A percentile compares a stretch with the other conserved stretches of the same genome.
Evolutionary conservation across 2,888 invertebrate species (phyloP).

Genomic region (Xylota sylvarum): DNA sequence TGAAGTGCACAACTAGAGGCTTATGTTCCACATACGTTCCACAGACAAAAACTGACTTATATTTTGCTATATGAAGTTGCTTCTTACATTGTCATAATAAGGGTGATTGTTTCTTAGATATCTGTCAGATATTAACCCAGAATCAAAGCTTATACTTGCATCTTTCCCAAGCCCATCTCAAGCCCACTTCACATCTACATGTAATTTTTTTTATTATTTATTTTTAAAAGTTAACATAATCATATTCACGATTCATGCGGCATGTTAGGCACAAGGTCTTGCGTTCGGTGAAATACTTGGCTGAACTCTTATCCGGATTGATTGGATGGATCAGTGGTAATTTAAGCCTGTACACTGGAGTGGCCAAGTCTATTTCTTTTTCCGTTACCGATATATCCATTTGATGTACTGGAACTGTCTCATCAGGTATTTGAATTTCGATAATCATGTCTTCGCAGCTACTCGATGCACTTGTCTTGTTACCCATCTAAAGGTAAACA

Average conservation of each 20-base stretch:
- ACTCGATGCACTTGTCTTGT: constrained; percentile 91
- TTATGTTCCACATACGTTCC: no score
- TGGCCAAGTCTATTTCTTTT: constrained; percentile 87
- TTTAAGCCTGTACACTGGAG: constrained; percentile 89
- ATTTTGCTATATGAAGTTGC: no score
- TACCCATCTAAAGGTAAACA: constrained; percentile 88
- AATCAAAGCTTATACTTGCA: no score
- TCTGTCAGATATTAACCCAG: no score
- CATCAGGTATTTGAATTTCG: constrained; percentile 90
- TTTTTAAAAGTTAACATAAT: constrained; percentile 93
- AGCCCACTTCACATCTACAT: no score
- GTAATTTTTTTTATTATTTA: background rate
- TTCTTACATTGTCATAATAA: no score
- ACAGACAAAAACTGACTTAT: no score
- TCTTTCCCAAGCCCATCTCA: no score
- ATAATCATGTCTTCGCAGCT: constrained; percentile 96
- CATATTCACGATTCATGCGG: constrained; percentile 91
- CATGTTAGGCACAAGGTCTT: constrained; percentile 90
- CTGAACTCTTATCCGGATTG: constrained; percentile 92
- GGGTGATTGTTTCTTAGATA: no score
- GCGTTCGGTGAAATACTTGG: constrained; percentile 90
- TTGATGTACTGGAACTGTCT: constrained; percentile 88
- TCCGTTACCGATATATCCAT: constrained; percentile 90
- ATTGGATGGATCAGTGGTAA: constrained; percentile 93
- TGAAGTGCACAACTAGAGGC: no score